Conservation (phyloP, 2,797 vertebrate genomes). For the Serranus cabrilla region DNA sequence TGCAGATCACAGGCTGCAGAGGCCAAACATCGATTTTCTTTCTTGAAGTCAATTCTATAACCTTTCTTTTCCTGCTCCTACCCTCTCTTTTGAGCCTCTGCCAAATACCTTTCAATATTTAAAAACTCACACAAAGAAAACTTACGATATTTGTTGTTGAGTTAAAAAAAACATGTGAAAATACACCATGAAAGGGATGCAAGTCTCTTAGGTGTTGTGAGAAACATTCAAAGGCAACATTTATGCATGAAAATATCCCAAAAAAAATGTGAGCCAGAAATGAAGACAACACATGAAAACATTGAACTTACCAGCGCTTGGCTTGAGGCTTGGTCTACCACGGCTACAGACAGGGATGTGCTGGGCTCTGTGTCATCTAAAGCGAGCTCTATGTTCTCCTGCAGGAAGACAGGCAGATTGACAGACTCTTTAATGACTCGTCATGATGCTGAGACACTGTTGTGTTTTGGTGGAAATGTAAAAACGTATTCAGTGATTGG, state of each 20-base stretch:
- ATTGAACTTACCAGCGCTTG: slow-evolving; percentile 91
- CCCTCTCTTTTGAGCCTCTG: slow-evolving; percentile 53
- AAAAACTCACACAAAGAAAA: slow-evolving; percentile 46
- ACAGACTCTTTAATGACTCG: slow-evolving; percentile 38
- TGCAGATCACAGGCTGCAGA: slow-evolving; percentile 74
- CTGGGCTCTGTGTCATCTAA: slow-evolving; percentile 91
- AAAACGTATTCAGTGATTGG: too few relatives aligned
- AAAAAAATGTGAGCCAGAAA: slow-evolving; percentile 18
- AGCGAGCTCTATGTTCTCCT: slow-evolving; percentile 96
- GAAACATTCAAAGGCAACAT: slow-evolving; percentile 21
- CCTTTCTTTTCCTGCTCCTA: slow-evolving; percentile 69
- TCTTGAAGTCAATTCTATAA: slow-evolving; percentile 75
- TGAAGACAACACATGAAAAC: slow-evolving; percentile 26
- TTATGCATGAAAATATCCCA: slow-evolving; percentile 11
- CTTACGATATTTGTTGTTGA: slow-evolving; percentile 31
- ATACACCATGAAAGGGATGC: slow-evolving; percentile 46
- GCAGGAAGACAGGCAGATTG: slow-evolving; percentile 61
- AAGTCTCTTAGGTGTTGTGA: slow-evolving; percentile 18
- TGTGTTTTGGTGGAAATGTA: too few relatives aligned
- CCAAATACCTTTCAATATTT: slow-evolving; percentile 53
- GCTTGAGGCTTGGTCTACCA: slow-evolving; percentile 94
- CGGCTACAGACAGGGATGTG: slow-evolving; percentile 89
- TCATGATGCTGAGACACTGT: slow-evolving; percentile 5
- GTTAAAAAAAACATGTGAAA: slow-evolving; percentile 33
- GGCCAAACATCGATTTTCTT: slow-evolving; percentile 76